These are phyloP conservation scores for Cheiracanthium punctorium DNA, from an alignment of 2,888 invertebrate species.

Conservation along the genomic window DNA sequence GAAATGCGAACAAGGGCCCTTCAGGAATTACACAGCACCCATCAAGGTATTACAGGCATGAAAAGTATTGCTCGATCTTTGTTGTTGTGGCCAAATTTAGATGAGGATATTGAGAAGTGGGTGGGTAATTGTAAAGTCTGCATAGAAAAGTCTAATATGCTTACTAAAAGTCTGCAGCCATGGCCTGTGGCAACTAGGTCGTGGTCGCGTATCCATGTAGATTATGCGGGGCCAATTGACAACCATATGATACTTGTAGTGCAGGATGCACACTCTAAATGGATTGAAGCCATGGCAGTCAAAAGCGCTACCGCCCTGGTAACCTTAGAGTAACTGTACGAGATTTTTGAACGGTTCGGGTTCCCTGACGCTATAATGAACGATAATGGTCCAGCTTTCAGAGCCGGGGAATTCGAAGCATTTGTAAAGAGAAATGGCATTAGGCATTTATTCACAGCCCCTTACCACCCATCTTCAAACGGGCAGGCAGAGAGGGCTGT, in stretches of 20 bases:
- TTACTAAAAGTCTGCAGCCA: conserved; percentile 73
- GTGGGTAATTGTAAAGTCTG: conserved; percentile 32
- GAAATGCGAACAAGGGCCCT: neutral
- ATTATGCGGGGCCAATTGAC: conserved; percentile 48
- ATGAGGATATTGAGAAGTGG: conserved; percentile 65
- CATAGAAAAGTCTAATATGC: conserved; percentile 7
- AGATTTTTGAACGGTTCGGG: neutral
- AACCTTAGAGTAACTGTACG: neutral
- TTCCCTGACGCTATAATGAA: neutral
- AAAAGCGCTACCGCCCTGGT: neutral
- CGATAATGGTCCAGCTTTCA: neutral
- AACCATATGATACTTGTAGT: neutral
- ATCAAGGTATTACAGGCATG: conserved; percentile 72
- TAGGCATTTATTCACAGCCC: neutral
- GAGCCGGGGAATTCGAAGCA: neutral
- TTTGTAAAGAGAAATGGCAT: neutral
- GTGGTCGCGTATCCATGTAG: conserved; percentile 62
- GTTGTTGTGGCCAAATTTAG: conserved; percentile 74
- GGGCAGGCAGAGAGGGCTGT: neutral
- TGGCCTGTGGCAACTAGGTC: neutral
- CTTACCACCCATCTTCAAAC: neutral
- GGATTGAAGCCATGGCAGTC: conserved; percentile 4
- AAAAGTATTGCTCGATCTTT: conserved; percentile 73
- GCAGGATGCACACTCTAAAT: conserved; percentile 16
- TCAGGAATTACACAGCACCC: neutral